Conservation (phyloP, 1,140 invertebrate species). For the Danaus plexippus region DNA sequence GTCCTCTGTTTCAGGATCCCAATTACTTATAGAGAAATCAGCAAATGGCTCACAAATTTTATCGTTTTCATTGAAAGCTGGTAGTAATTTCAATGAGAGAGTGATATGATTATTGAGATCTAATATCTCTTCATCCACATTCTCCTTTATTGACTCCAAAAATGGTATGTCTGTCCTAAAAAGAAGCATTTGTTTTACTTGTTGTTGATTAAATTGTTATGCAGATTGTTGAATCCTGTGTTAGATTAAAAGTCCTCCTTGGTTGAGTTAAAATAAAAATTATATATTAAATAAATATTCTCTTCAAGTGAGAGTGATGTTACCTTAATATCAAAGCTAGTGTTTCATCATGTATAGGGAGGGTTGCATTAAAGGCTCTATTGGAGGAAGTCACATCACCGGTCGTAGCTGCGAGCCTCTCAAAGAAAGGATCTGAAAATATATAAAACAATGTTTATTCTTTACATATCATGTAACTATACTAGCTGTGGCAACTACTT, state of each 20-base stretch:
- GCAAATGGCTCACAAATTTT: conserved; percentile 66
- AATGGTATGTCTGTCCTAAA: conserved; percentile 52
- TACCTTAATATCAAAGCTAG: conserved; percentile 63
- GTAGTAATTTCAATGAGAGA: conserved; percentile 37
- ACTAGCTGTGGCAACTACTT: too few relatives aligned
- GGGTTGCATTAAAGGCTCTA: conserved; percentile 64
- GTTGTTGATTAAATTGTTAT: too few relatives aligned
- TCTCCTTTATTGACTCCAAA: conserved; percentile 55
- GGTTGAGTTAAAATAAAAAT: too few relatives aligned
- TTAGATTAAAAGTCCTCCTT: too few relatives aligned
- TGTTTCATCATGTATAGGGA: conserved; percentile 60
- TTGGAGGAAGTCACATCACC: conserved; percentile 69
- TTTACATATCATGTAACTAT: too few relatives aligned
- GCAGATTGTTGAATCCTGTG: too few relatives aligned
- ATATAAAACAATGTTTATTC: conserved; percentile 8
- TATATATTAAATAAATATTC: too few relatives aligned
- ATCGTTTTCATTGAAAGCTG: conserved; percentile 42
- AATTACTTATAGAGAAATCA: conserved; percentile 68
- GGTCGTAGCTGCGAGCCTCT: conserved; percentile 59
- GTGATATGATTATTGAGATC: conserved; percentile 50
- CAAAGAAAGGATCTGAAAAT: conserved; percentile 66
- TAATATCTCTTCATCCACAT: conserved; percentile 47
- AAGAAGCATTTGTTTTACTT: not conserved
- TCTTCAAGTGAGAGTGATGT: not conserved
- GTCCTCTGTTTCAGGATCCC: conserved; percentile 72